Evolutionary conservation across 2,888 invertebrate genomes (phyloP).

Genomic region (Ametastegia equiseti): DNA sequence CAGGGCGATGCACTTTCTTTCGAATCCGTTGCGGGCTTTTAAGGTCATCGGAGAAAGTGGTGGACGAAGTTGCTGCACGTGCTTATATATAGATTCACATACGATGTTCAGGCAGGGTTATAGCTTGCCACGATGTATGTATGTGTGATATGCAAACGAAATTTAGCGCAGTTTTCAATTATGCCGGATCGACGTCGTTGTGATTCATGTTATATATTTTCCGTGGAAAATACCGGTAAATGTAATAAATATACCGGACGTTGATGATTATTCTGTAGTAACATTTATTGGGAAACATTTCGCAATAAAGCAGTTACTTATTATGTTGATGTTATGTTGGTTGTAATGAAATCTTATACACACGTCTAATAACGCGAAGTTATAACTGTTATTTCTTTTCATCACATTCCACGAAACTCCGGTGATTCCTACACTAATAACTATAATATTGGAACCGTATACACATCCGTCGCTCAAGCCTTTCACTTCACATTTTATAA

Average conservation of each 20-base stretch:
- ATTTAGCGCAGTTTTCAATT: neutral
- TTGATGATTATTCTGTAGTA: neutral
- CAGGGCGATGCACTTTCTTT: constrained; percentile 67
- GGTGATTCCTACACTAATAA: constrained; percentile 11
- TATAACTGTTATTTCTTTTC: neutral
- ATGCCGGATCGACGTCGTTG: neutral
- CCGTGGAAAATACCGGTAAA: neutral
- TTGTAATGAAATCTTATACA: neutral
- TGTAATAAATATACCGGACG: neutral
- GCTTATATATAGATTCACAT: constrained; percentile 23
- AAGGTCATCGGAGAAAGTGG: constrained; percentile 68
- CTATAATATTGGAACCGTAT: constrained; percentile 14
- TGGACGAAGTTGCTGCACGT: constrained; percentile 38
- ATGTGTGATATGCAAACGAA: neutral
- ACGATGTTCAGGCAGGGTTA: neutral
- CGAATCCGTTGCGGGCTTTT: constrained; percentile 61
- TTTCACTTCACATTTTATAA: constrained; percentile 15
- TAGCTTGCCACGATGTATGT: neutral
- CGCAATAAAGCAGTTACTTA: neutral
- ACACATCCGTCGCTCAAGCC: neutral
- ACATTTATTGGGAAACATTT: neutral
- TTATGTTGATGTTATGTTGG: neutral
- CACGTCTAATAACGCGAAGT: neutral
- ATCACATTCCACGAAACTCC: constrained; percentile 19
- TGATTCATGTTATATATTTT: too few species aligned